Evolutionary conservation across 1,140 invertebrate species (phyloP), one percentile per base, ranked within the genome.

Genomic region (Tetragonula clypearis): DNA sequence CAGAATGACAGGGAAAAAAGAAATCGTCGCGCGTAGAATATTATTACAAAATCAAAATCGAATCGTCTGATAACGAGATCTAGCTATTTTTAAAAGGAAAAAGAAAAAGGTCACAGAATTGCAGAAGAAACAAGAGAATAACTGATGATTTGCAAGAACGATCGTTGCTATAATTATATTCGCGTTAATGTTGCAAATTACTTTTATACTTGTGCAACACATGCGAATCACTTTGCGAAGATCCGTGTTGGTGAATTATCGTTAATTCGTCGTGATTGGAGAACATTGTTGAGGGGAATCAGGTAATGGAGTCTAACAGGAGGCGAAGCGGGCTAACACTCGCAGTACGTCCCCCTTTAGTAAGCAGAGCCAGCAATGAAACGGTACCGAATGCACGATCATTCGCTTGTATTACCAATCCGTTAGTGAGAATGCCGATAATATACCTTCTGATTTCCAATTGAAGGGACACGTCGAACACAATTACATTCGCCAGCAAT

Each of bases 341-440:
- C 58, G 49, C 83, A 79, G 75, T 85, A 30, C 30, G 30, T 60
- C 83, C 74, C 87, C 69, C 53, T 68, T 79, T 87, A 41, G 58
- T 87, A 86, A 88, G 85, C 83, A 86, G 30, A 79, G 23, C 49
- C 83, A 82, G 83, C 74, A 82, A 82, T 86, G 75, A 79, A 89
- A 89, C 87, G 87, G 79, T 89, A 89, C 65, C 65, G 79, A 88
- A 88, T 88, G 77, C 75, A 71, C 56, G 66, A 55, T 26, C 77
- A 79, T 87, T 81, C 41, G 69, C 26, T 72, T 62, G 49, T 79
- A 84, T 79, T 84, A 79, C 26, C 41, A 62, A 84, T 79, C 65
- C 55, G 35, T 79, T 79, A 84, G 66, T 19, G n/a, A 41, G 65
- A 58, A 79, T 69, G 30, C 55, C 55, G 55, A 26, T 30, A 71